Percentiles rank a stretch among this genome's conserved stretches.
Conservation (phyloP, 2,797 vertebrate genomes). For the Acipenser transmontanus region DNA sequence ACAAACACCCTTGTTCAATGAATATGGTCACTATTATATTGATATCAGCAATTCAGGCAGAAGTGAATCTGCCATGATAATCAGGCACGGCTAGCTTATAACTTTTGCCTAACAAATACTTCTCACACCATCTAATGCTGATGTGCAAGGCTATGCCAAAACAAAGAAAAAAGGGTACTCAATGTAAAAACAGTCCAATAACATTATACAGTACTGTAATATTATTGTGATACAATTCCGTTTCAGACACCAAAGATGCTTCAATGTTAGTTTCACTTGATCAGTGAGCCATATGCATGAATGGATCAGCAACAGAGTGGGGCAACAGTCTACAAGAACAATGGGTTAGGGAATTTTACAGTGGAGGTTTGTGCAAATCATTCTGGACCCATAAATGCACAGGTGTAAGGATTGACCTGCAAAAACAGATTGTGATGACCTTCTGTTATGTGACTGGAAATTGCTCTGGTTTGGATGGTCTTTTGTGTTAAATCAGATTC, state of each 20-base stretch:
- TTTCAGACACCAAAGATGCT: too few species aligned
- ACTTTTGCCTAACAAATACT: too few species aligned
- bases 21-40: not conserved
- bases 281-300: not conserved
- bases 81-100: not conserved
- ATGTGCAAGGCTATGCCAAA: too few species aligned
- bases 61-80: not conserved
- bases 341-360: not conserved
- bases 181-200: too few species aligned
- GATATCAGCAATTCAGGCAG: not conserved
- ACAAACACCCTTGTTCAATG: not conserved
- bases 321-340: not conserved
- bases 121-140: too few species aligned
- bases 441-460: slow-evolving; percentile 33
- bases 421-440: slow-evolving; percentile 25
- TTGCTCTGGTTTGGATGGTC: slow-evolving; percentile 20
- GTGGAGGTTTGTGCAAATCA: slow-evolving; percentile 22
- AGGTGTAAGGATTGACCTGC: slow-evolving; percentile 24
- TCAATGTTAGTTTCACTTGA: too few species aligned
- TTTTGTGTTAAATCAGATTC: slow-evolving; percentile 19
- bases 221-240: too few species aligned
- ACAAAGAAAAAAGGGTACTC: too few species aligned
- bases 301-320: not conserved
- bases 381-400: slow-evolving; percentile 34
- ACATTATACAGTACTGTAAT: too few species aligned